Evolutionary conservation across 1,140 invertebrate species (phyloP).

Genomic region (Drosophila aff.): DNA sequence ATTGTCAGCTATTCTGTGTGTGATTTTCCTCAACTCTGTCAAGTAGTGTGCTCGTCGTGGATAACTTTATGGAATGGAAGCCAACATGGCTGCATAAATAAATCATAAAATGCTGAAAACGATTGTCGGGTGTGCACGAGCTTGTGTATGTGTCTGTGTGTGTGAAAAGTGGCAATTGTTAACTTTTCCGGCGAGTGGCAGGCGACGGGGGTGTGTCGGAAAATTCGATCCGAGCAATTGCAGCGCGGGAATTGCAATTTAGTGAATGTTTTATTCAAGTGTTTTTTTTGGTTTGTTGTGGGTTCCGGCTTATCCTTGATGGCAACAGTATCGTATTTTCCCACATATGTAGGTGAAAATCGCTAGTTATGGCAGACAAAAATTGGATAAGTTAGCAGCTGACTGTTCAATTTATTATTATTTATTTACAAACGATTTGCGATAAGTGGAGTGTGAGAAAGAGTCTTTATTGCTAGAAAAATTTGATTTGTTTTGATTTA

Average conservation of each 20-base stretch:
- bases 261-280: slow-evolving; percentile 47
- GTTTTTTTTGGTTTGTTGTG: slow-evolving; percentile 34
- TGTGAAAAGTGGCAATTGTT: slow-evolving; percentile 49
- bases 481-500: neutral
- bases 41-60: slow-evolving; percentile 9
- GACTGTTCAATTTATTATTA: slow-evolving; percentile 26
- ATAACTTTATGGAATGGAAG: slow-evolving; percentile 45
- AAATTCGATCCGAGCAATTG: slow-evolving; percentile 44
- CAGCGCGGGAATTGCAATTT: slow-evolving; percentile 45
- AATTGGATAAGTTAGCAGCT: slow-evolving; percentile 35
- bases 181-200: slow-evolving; percentile 21
- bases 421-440: slow-evolving; percentile 13
- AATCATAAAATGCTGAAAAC: slow-evolving; percentile 73
- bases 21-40: slow-evolving; percentile 30
- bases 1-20: slow-evolving; percentile 29
- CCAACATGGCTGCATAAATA: slow-evolving; percentile 65
- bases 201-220: neutral
- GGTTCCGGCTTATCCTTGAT: slow-evolving; percentile 28
- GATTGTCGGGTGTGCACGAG: slow-evolving; percentile 32
- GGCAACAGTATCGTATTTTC: slow-evolving; percentile 24
- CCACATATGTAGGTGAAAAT: slow-evolving; percentile 30
- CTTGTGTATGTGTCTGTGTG: slow-evolving; percentile 1
- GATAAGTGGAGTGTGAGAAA: slow-evolving; percentile 4
- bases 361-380: slow-evolving; percentile 17
- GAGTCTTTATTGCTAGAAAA: neutral